Base-by-base conservation (phyloP, 30 jellyfish, hydroid and myxozoan species). In the Aurelia coerulea region DNA sequence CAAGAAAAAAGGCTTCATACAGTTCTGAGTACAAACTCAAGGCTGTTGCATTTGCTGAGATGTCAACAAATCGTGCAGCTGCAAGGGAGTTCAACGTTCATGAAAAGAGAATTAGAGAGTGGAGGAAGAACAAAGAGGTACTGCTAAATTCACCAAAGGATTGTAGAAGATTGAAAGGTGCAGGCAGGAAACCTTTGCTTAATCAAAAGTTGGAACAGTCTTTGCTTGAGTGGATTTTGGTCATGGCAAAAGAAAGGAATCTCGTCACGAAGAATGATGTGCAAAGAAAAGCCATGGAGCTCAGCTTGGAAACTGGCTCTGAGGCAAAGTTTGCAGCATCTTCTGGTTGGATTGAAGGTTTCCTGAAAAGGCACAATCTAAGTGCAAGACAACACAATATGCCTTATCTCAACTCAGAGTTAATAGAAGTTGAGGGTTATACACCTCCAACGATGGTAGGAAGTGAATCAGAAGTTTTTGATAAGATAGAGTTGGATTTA, bases 41-140 rank as follows among this genome's bases (percentile, higher is more conserved):
- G 59, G 93, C 93, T 29, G 93, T 84, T 19, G 93, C 84, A 2
- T 84, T 58, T 84, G 93, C 93, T 13, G 93, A 84, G 59, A 65
- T 74, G 62, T 17, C 88, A n/a, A 84, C 93, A 3, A 84, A 84
- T 39, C 51, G 93, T 16, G 93, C 93, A 2, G 93, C 93, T 66
- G 93, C 93, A 17, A 84, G 85, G 42, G 87, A 84, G 31, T 84
- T 73, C 70, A 84, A 73, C 31, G 93, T 84, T 15, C 87, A 84
- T 51, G 93, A 84, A 66, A 84, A 84, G 51, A 62, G 93, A 54
- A 84, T 84, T 12, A 73, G 93, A 35, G 93, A 84, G 53, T 84
- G 93, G 93, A 62, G 93, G 70, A 84, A 84, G 62, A 84, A 74
- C 19, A 84, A 84, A 53, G 88, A 84, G 53, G 62, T 84, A 34